Percentiles rank a stretch among this genome's conserved stretches.
Evolutionary conservation across 23 tunicate genomes (phyloP).

Genomic region (Phallusia fumigata): DNA sequence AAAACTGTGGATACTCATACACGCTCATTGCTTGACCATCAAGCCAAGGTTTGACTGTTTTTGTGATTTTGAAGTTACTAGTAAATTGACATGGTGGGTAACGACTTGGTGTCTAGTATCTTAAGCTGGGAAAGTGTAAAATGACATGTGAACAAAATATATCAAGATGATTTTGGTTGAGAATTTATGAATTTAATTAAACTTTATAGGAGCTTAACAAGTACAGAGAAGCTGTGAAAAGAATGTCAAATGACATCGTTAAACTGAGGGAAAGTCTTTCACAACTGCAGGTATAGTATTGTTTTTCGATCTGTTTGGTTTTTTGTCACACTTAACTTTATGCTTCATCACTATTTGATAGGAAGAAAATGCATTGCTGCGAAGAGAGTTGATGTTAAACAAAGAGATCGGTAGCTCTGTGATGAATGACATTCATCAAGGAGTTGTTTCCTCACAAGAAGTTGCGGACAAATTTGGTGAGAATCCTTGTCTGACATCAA

Average conservation of each 20-base stretch:
- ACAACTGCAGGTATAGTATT: constrained; percentile 54
- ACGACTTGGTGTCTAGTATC: too few species aligned
- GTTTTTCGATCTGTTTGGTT: not conserved
- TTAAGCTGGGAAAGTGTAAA: too few species aligned
- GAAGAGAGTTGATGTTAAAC: constrained; percentile 57
- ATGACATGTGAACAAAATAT: too few species aligned
- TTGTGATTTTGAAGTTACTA: too few species aligned
- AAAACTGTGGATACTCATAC: constrained; percentile 8
- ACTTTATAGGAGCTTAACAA: constrained; percentile 73
- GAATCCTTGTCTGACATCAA: too few species aligned
- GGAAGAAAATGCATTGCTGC: constrained; percentile 74
- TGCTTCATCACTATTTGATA: not conserved
- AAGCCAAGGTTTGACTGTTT: constrained; percentile 39
- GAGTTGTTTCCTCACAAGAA: constrained; percentile 58
- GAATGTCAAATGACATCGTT: constrained; percentile 84
- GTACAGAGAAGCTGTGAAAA: constrained; percentile 77
- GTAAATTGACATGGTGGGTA: too few species aligned
- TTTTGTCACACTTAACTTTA: too few species aligned
- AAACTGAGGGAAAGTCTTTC: constrained; percentile 35
- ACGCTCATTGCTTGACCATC: constrained; percentile 52
- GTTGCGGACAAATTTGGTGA: constrained; percentile 88
- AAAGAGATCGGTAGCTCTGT: constrained; percentile 56
- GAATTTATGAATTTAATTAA: too few species aligned
- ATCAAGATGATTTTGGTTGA: too few species aligned
- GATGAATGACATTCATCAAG: constrained; percentile 57